Conservation (phyloP, 2,888 invertebrate genomes). For the Buathra laborator region DNA sequence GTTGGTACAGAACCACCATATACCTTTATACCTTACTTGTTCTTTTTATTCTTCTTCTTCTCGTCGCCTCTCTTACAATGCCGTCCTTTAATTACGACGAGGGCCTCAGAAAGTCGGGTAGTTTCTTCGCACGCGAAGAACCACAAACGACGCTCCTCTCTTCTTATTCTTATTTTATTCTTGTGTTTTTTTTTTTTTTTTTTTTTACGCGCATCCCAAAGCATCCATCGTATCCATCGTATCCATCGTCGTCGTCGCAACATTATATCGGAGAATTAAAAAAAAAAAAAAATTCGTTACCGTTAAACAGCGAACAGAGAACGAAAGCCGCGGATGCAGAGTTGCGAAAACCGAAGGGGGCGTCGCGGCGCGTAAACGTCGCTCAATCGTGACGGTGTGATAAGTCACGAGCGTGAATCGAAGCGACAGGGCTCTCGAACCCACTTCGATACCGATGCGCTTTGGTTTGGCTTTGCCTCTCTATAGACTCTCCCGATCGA, state of each 20-base stretch:
- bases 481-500: conserved; percentile 29
- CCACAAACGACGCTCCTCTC: conserved; percentile 12
- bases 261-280: background rate
- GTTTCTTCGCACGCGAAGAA: conserved; percentile 43
- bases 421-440: conserved; percentile 53
- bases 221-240: conserved; percentile 20
- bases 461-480: conserved; percentile 20
- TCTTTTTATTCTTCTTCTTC: conserved; percentile 21
- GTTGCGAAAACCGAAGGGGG: conserved; percentile 37
- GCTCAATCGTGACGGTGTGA: conserved; percentile 64
- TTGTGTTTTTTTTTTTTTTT: background rate
- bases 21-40: background rate
- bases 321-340: background rate
- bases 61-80: conserved; percentile 45
- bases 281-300: conserved; percentile 36
- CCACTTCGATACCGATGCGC: conserved; percentile 47
- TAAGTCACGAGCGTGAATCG: conserved; percentile 63
- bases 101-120: conserved; percentile 22
- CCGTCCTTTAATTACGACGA: conserved; percentile 66
- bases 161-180: background rate
- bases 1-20: background rate
- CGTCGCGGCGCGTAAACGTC: conserved; percentile 59
- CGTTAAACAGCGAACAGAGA: conserved; percentile 24
- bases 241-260: conserved; percentile 9
- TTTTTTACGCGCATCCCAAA: conserved; percentile 25